phyloP scores from a whole-genome alignment of 2,888 invertebrate genomes.

The Lycophotia porphyrea region DNA sequence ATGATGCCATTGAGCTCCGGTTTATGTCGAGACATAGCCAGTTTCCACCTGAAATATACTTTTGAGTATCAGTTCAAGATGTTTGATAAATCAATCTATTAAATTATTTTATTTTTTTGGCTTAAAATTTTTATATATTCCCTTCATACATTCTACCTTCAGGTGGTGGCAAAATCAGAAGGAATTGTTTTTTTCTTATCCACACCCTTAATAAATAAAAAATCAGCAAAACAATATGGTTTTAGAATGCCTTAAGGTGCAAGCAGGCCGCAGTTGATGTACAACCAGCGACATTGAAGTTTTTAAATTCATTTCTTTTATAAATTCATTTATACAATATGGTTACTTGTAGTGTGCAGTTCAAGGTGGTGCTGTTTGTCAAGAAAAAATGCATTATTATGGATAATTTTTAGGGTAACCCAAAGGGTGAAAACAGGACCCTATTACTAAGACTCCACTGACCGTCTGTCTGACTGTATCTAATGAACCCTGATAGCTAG shows the following conservation, averaged over 20 bases:
- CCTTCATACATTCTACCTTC: background rate
- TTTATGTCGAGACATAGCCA: slow-evolving; percentile 61
- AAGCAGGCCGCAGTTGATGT: background rate
- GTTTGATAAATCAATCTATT: background rate
- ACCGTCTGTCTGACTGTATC: too few species aligned
- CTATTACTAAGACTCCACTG: too few species aligned
- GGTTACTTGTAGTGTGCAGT: too few species aligned
- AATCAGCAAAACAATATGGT: background rate
- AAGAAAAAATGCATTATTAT: too few species aligned
- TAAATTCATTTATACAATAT: too few species aligned
- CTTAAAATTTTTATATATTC: background rate
- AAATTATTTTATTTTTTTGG: background rate
- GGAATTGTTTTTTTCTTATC: background rate
- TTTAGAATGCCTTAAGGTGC: background rate
- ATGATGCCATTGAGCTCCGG: slow-evolving; percentile 48
- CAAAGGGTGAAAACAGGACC: too few species aligned
- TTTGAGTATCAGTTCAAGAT: background rate
- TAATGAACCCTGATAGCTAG: too few species aligned
- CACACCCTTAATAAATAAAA: background rate
- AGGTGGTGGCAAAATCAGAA: background rate
- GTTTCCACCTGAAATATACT: slow-evolving; percentile 43
- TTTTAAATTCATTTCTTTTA: background rate
- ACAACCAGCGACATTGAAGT: background rate
- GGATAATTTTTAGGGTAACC: too few species aligned
- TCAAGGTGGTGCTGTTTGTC: too few species aligned